A percentile compares a stretch with the other conserved stretches of the same genome.
These are phyloP conservation scores for Chamaetylas fuelleborni DNA, from an alignment of 2,113 vertebrate species.

Conservation along the genomic window DNA sequence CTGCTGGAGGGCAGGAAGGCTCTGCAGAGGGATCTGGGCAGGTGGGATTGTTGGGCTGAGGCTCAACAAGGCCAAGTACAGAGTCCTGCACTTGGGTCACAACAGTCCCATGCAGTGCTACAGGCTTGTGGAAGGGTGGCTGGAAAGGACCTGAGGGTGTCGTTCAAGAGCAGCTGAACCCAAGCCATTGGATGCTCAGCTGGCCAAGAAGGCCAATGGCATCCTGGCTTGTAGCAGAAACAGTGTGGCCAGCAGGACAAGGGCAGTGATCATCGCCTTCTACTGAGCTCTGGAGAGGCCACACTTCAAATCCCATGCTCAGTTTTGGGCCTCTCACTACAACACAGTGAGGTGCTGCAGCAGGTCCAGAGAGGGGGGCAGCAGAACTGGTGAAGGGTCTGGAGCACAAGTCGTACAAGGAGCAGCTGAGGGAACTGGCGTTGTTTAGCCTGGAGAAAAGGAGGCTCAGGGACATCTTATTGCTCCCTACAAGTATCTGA, in stretches of 20 bases:
- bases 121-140: background rate
- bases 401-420: background rate
- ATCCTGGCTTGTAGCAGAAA: background rate
- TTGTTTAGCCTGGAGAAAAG: background rate
- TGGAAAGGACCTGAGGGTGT: background rate
- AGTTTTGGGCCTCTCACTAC: background rate
- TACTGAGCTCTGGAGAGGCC: background rate
- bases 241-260: background rate
- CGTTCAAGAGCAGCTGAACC: background rate
- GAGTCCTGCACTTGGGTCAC: background rate
- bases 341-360: background rate
- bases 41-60: background rate
- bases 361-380: background rate
- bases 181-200: rapidly evolving
- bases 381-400: background rate
- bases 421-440: background rate
- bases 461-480: background rate
- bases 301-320: background rate
- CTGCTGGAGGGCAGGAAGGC: background rate
- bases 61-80: background rate
- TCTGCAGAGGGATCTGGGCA: background rate
- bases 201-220: background rate
- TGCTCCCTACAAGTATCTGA: background rate
- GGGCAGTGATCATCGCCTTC: background rate
- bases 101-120: background rate